Percentiles rank a stretch among this genome's conserved stretches.
phyloP scores from a whole-genome alignment of 2,113 vertebrate species.

The Elaphurus davidianus region DNA sequence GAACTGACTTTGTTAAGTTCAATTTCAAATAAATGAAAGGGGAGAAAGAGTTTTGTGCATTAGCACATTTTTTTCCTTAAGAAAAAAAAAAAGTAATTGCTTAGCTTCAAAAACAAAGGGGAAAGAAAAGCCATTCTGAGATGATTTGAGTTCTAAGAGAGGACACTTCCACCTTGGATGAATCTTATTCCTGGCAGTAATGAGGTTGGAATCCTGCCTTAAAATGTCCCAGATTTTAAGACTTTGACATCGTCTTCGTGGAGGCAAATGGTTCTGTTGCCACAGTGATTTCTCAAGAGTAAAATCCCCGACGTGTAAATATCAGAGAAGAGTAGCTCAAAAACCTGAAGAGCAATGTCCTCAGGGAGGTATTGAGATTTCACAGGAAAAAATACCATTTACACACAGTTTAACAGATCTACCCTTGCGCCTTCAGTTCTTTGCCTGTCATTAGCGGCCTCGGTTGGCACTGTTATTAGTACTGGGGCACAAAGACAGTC shows the following conservation, averaged over 20 bases:
- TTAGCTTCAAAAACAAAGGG: constrained; percentile 76
- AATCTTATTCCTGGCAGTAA: constrained; percentile 79
- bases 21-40: constrained; percentile 78
- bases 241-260: constrained; percentile 71
- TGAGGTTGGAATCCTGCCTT: constrained; percentile 81
- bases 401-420: constrained; percentile 12
- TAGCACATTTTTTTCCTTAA: constrained; percentile 42
- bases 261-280: constrained; percentile 66
- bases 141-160: constrained; percentile 76
- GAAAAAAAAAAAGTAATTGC: constrained; percentile 69
- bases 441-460: not conserved
- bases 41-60: constrained; percentile 59
- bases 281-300: constrained; percentile 75
- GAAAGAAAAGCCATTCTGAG: constrained; percentile 74
- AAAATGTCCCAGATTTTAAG: constrained; percentile 77
- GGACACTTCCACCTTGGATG: constrained; percentile 80
- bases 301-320: constrained; percentile 59
- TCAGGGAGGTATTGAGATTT: constrained; percentile 62
- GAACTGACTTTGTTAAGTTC: constrained; percentile 80
- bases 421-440: not conserved
- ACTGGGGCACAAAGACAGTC: not conserved
- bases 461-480: not conserved
- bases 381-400: constrained; percentile 39
- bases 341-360: constrained; percentile 50
- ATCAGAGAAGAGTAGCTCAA: constrained; percentile 44